phyloP scores from a whole-genome alignment of 1,140 invertebrate genomes.

The Homalodisca vitripennis region DNA sequence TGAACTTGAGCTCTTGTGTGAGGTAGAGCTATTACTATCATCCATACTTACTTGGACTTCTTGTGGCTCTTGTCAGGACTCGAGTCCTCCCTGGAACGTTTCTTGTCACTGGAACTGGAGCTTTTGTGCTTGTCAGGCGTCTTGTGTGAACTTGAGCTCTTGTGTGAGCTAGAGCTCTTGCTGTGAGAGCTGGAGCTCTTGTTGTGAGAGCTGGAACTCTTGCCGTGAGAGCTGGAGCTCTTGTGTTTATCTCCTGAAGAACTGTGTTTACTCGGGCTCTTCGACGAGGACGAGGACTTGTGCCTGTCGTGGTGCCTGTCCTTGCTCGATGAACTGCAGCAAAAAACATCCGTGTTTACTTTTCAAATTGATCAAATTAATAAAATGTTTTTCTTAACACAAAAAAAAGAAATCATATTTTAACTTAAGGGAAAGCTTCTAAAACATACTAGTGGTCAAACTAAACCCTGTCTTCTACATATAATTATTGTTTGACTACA shows the following conservation, averaged over 20 bases:
- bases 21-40: too few species aligned
- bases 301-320: slow-evolving; percentile 40
- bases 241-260: slow-evolving; percentile 34
- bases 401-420: slow-evolving; percentile 17
- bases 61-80: too few species aligned
- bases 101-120: too few species aligned
- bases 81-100: too few species aligned
- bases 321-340: slow-evolving; percentile 41
- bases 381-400: slow-evolving; percentile 3
- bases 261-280: slow-evolving; percentile 29
- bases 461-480: not conserved
- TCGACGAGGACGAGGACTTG: slow-evolving; percentile 43
- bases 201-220: slow-evolving; percentile 50
- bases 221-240: slow-evolving; percentile 50
- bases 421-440: slow-evolving; percentile 3
- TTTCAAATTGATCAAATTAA: not conserved
- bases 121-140: too few species aligned
- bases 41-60: too few species aligned
- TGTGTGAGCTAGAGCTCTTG: too few species aligned
- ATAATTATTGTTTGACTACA: slow-evolving; percentile 11
- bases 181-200: slow-evolving; percentile 50
- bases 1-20: too few species aligned
- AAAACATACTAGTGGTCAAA: slow-evolving; percentile 3
- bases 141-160: too few species aligned
- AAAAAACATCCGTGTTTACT: slow-evolving; percentile 37